These are phyloP conservation scores for Excalfactoria chinensis DNA, from an alignment of 2,113 vertebrate genomes.

Conservation along the genomic window DNA sequence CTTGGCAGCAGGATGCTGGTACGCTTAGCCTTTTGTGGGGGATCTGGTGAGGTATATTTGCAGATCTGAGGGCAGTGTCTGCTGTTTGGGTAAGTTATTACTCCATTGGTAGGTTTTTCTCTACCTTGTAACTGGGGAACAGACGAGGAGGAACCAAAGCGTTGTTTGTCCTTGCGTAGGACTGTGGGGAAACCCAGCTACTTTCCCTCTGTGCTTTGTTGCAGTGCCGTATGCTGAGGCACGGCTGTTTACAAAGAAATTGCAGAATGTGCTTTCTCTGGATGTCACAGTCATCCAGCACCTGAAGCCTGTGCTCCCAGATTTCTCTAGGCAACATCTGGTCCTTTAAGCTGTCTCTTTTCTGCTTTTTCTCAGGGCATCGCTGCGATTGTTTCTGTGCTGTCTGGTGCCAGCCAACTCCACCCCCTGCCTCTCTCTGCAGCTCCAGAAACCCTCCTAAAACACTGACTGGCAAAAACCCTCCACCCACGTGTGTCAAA, in stretches of 20 bases:
- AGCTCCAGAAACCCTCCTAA: not conserved
- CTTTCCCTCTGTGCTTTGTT: not conserved
- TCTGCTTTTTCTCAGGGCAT: not conserved
- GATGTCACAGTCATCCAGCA: not conserved
- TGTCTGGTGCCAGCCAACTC: conserved; percentile 43
- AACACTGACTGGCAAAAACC: conserved; percentile 15
- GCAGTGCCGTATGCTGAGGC: fast-evolving
- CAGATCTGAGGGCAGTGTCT: not conserved
- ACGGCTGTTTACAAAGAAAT: not conserved
- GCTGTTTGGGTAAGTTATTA: not conserved
- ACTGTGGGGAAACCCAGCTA: not conserved
- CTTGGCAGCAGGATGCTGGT: not conserved
- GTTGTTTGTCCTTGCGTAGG: not conserved
- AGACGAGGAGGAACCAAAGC: not conserved
- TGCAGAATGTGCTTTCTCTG: not conserved
- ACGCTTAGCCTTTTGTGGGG: too few relatives aligned
- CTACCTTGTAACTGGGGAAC: not conserved
- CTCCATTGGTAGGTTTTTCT: not conserved
- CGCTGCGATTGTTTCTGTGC: conserved; percentile 2
- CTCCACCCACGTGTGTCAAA: not conserved
- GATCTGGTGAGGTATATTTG: not conserved
- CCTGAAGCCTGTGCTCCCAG: not conserved
- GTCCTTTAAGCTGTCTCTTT: not conserved
- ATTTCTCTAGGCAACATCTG: not conserved
- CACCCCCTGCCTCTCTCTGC: not conserved